These are phyloP conservation scores for Apodemia mormo DNA, from an alignment of 2,888 invertebrate species.

Conservation along the genomic window DNA sequence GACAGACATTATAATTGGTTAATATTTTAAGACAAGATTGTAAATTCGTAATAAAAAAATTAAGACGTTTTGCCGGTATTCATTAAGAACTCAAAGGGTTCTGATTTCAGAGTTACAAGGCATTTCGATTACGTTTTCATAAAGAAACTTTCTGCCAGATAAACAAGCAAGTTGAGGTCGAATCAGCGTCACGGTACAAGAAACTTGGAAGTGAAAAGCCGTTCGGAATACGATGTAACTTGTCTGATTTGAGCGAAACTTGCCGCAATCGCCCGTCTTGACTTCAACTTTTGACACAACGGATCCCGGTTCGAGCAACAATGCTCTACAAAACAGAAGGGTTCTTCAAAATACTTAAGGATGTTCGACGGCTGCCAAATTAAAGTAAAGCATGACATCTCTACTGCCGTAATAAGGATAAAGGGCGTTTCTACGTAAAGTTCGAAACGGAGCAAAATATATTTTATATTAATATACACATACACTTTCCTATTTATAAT, in stretches of 20 bases:
- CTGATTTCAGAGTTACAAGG: constrained; percentile 18
- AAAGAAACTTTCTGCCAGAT: constrained; percentile 58
- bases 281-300: constrained; percentile 54
- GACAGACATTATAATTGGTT: too few species aligned
- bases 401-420: neutral
- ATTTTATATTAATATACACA: too few species aligned
- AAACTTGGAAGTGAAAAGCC: constrained; percentile 66
- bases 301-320: constrained; percentile 63
- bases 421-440: too few species aligned
- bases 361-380: constrained; percentile 52
- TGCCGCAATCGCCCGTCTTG: constrained; percentile 62
- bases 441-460: too few species aligned
- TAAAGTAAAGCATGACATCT: constrained; percentile 37
- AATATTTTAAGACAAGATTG: too few species aligned
- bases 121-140: constrained; percentile 42
- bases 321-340: constrained; percentile 67
- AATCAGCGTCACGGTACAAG: constrained; percentile 67
- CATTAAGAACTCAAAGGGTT: constrained; percentile 5
- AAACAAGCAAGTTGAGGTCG: constrained; percentile 67
- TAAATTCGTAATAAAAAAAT: too few species aligned
- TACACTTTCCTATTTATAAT: too few species aligned
- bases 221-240: constrained; percentile 68
- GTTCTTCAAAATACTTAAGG: constrained; percentile 55
- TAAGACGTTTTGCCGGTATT: constrained; percentile 23
- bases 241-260: constrained; percentile 66